phyloP scores from a whole-genome alignment of 2,113 vertebrate species.

The Melanotaenia duboulayi region DNA sequence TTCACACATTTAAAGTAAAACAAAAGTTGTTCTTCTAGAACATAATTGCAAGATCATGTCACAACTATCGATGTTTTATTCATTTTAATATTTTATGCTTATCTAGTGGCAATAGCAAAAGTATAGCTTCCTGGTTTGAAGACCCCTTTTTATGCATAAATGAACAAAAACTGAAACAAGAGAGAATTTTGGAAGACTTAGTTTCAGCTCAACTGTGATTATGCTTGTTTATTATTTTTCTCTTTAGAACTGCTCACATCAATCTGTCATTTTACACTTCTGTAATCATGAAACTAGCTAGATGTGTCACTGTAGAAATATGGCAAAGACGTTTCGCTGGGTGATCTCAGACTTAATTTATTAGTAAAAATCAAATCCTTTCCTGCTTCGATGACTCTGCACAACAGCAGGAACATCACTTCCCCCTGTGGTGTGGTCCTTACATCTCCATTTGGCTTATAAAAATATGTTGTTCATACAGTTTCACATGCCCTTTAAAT shows the following conservation, averaged over 20 bases:
- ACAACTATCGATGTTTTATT: too few relatives aligned
- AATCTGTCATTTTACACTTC: too few relatives aligned
- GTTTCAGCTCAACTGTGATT: too few relatives aligned
- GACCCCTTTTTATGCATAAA: not conserved
- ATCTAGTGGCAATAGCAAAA: not conserved
- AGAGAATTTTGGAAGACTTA: too few relatives aligned
- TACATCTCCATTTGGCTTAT: constrained; percentile 21
- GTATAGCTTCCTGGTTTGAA: not conserved
- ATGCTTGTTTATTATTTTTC: too few relatives aligned
- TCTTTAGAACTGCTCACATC: too few relatives aligned
- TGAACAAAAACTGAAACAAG: not conserved
- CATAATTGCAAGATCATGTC: too few relatives aligned
- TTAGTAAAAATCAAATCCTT: constrained; percentile 13
- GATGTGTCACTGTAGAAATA: not conserved
- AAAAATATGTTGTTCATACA: not conserved
- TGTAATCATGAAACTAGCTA: not conserved
- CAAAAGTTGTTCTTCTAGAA: too few relatives aligned
- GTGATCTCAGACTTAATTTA: constrained; percentile 4
- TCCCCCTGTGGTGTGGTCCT: not conserved
- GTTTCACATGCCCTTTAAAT: not conserved
- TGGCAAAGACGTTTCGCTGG: not conserved
- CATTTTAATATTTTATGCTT: not conserved
- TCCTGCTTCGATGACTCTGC: constrained; percentile 30
- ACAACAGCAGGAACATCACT: constrained; percentile 8
- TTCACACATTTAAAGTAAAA: too few relatives aligned